A percentile compares a stretch with the other conserved stretches of the same genome.
Evolutionary conservation across 2,888 invertebrate genomes (phyloP).

Genomic region (Lasioglossum zephyrum): DNA sequence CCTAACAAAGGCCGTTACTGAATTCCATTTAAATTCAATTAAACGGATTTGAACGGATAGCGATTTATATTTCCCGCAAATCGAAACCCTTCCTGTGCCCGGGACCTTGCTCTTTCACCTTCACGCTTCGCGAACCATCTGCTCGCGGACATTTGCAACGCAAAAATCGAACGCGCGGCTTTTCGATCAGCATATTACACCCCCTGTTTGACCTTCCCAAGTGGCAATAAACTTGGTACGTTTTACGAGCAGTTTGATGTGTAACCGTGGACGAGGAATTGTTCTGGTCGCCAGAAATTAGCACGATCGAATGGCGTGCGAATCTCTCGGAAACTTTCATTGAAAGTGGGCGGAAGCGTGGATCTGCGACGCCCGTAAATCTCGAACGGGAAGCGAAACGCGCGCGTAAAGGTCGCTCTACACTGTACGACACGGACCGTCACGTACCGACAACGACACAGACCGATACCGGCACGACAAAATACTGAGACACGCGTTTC

Average conservation of each 20-base stretch:
- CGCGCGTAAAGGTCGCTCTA: conserved; percentile 46
- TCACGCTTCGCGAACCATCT: background rate
- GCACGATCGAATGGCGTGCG: conserved; percentile 66
- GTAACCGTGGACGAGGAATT: background rate
- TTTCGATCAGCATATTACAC: background rate
- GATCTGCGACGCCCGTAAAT: conserved; percentile 66
- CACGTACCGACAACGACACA: too few species aligned
- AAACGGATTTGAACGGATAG: conserved; percentile 35
- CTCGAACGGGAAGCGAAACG: conserved; percentile 71
- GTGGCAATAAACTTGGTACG: background rate
- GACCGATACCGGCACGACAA: too few species aligned
- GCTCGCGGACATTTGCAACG: background rate
- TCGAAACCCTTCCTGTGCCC: conserved; percentile 34
- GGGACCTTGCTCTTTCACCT: conserved; percentile 31
- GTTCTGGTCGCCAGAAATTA: conserved; percentile 25
- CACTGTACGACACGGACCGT: too few species aligned
- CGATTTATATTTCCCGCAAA: conserved; percentile 35
- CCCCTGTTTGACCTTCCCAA: background rate
- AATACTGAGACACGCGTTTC: too few species aligned
- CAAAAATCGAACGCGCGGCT: background rate
- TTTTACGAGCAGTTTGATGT: background rate
- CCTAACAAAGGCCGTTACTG: conserved; percentile 31
- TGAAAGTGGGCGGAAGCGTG: conserved; percentile 72
- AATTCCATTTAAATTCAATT: conserved; percentile 57
- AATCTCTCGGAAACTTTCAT: conserved; percentile 66